Evolutionary conservation across 2,113 vertebrate genomes (phyloP).

Genomic region (Leptobrachium leishanense): DNA sequence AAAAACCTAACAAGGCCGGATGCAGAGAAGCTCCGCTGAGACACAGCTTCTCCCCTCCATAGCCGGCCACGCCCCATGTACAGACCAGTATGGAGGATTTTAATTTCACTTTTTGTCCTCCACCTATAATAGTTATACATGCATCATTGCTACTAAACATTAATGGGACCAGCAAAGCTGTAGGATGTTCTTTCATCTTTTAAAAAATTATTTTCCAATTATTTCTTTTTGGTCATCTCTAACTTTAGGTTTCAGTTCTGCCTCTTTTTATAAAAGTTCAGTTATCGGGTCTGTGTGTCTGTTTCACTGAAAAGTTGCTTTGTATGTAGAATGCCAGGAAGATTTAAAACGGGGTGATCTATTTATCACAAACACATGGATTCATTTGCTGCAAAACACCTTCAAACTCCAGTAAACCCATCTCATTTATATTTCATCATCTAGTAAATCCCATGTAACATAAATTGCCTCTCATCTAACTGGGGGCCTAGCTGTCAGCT

Average conservation of each 20-base stretch:
- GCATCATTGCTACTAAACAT: no score
- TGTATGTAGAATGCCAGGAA: background rate
- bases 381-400: constrained; percentile 25
- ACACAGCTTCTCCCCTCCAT: no score
- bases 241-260: no score
- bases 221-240: no score
- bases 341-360: constrained; percentile 16
- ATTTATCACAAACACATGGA: constrained; percentile 22
- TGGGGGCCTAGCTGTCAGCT: constrained; percentile 32
- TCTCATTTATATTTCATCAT: constrained; percentile 45
- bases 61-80: no score
- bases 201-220: no score
- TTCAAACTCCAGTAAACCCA: constrained; percentile 42
- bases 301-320: background rate
- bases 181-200: background rate
- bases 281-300: background rate
- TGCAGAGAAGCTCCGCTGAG: no score
- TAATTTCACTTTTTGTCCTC: no score
- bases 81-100: no score
- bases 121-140: no score
- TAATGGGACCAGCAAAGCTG: no score
- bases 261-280: background rate
- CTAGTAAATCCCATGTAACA: constrained; percentile 36
- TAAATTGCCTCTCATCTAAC: constrained; percentile 33
- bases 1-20: no score